Percentiles rank a stretch among this genome's conserved stretches.
phyloP scores from a whole-genome alignment of 2,888 invertebrate genomes.

The Diaperis boleti region DNA sequence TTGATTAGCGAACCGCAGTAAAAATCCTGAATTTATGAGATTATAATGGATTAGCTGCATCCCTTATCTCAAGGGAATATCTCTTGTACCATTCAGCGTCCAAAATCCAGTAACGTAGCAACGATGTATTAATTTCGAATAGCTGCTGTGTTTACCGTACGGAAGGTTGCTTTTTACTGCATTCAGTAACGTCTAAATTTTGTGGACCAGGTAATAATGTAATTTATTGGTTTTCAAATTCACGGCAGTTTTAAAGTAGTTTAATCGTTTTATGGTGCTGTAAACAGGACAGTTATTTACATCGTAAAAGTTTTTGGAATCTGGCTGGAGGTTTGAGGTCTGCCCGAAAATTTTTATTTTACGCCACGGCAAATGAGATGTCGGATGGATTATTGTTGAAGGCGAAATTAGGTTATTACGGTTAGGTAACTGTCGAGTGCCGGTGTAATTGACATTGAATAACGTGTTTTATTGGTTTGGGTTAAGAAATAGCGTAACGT shows the following conservation, averaged over 20 bases:
- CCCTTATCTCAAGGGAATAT: too few relatives aligned
- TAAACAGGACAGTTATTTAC: slow-evolving; percentile 31
- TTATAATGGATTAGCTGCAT: too few relatives aligned
- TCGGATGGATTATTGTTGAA: neutral
- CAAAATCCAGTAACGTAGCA: too few relatives aligned
- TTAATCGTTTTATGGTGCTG: slow-evolving; percentile 29
- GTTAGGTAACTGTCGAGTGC: neutral
- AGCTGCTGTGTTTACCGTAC: too few relatives aligned
- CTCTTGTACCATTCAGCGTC: too few relatives aligned
- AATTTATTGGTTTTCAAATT: slow-evolving; percentile 32
- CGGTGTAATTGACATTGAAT: neutral
- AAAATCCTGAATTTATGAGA: neutral
- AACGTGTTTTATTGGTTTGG: neutral
- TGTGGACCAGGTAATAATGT: slow-evolving; percentile 18
- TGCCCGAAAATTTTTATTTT: neutral
- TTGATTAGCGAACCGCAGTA: neutral
- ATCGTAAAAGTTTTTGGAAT: slow-evolving; percentile 3
- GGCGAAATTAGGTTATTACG: neutral
- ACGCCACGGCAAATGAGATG: neutral
- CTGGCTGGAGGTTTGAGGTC: neutral
- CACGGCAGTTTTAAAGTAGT: slow-evolving; percentile 32
- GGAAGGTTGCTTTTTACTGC: too few relatives aligned
- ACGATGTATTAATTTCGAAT: too few relatives aligned
- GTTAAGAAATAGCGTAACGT: neutral
- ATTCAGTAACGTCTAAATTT: too few relatives aligned